These are phyloP conservation scores for Notoglanidium macrostoma DNA, from an alignment of 2,797 vertebrate species.

Conservation along the genomic window DNA sequence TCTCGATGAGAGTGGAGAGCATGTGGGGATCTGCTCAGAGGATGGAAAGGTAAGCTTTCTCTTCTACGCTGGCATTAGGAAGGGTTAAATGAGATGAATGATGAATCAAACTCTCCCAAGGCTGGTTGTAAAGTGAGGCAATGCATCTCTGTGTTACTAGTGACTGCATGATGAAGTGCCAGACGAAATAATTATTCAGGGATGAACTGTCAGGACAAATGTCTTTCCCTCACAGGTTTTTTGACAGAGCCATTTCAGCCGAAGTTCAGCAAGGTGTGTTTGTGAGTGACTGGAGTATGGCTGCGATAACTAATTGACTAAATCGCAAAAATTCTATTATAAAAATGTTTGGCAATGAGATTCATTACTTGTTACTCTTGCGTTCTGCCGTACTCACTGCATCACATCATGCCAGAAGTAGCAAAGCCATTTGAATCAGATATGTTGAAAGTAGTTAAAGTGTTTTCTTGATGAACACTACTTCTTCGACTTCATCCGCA, in stretches of 20 bases:
- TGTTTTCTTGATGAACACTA: background rate
- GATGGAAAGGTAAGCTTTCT: slow-evolving; percentile 90
- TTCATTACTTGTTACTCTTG: background rate
- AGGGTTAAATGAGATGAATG: background rate
- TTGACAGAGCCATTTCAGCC: background rate
- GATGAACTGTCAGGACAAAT: background rate
- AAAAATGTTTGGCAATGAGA: background rate
- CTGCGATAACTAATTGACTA: background rate
- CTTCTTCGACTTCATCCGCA: background rate
- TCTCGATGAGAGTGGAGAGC: slow-evolving; percentile 95
- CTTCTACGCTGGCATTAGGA: background rate
- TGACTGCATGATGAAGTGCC: background rate
- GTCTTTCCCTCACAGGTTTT: background rate
- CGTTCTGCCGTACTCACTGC: background rate
- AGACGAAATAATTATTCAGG: background rate
- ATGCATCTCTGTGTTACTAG: background rate
- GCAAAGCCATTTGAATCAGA: background rate
- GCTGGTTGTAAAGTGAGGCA: background rate
- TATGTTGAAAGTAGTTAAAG: background rate
- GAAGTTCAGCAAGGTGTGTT: background rate
- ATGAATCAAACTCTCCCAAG: slow-evolving; percentile 8
- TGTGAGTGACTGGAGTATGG: background rate
- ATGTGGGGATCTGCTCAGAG: slow-evolving; percentile 97
- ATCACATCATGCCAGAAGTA: background rate
- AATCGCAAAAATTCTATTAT: background rate